These are phyloP conservation scores for Mus spretus DNA, from an alignment of 2,797 vertebrate genomes.

Conservation along the genomic window DNA sequence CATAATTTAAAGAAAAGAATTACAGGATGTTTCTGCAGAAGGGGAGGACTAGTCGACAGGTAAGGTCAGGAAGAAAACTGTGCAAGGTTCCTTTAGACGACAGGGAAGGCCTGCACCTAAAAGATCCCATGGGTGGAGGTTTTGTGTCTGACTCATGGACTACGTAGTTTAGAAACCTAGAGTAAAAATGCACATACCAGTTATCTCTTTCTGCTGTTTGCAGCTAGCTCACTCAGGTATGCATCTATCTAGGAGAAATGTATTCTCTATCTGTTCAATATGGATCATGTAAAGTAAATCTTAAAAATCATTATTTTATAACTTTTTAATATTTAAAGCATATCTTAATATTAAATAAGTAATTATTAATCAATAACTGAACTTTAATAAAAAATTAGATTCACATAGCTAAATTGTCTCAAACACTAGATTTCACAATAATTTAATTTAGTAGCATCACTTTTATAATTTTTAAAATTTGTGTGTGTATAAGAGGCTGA, in stretches of 20 bases:
- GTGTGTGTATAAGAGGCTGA: not conserved
- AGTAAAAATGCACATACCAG: not conserved
- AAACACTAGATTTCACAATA: conserved; percentile 39
- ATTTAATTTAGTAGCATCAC: not conserved
- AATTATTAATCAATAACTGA: not conserved
- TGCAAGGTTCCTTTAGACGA: not conserved
- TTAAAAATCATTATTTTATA: conserved; percentile 4
- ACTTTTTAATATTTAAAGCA: not conserved
- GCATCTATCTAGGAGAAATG: not conserved
- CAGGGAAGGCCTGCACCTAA: not conserved
- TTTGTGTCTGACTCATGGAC: not conserved
- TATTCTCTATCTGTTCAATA: conserved; percentile 24
- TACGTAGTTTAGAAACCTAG: not conserved
- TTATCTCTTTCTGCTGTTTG: not conserved
- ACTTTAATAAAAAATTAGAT: not conserved
- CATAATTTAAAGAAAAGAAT: not conserved
- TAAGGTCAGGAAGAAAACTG: not conserved
- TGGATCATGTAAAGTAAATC: conserved; percentile 2
- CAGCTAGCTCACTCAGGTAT: not conserved
- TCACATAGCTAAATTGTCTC: not conserved
- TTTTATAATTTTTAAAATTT: not conserved
- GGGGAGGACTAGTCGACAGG: not conserved
- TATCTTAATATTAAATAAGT: not conserved
- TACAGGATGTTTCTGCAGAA: not conserved
- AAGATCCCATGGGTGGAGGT: not conserved